Percentiles rank a stretch among this genome's conserved stretches.
Evolutionary conservation across 2,113 vertebrate genomes (phyloP).

Genomic region (Thamnophis sirtalis): DNA sequence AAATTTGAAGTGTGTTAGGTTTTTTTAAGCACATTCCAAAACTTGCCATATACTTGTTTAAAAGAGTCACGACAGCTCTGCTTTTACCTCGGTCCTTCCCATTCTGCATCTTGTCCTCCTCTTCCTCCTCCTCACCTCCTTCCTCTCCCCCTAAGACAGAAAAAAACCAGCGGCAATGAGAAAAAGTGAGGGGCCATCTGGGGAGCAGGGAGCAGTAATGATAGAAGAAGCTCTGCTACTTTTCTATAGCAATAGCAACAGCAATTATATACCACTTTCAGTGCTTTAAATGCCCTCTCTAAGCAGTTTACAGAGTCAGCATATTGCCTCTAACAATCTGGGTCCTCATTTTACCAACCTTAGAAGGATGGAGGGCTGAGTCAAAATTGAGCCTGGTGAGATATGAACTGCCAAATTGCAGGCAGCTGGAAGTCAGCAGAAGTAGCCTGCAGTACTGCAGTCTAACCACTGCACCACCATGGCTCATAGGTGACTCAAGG

Average conservation of each 20-base stretch:
- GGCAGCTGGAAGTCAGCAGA: no score
- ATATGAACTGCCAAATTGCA: no score
- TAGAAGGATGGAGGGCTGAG: no score
- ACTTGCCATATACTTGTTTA: rapidly evolving
- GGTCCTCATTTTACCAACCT: no score
- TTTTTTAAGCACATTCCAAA: not conserved
- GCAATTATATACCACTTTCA: no score
- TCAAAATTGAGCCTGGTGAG: no score
- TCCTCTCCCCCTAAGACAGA: conserved; percentile 84
- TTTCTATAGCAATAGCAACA: not conserved
- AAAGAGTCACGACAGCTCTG: rapidly evolving
- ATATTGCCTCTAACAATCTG: no score
- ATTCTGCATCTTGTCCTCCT: conserved; percentile 83
- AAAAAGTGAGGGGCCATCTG: no score
- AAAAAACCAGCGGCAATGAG: not conserved
- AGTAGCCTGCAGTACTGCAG: no score
- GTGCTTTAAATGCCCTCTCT: no score
- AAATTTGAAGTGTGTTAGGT: not conserved
- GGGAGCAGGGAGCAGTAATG: not conserved
- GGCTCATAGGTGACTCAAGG: not conserved
- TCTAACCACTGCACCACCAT: no score
- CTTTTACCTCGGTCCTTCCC: conserved; percentile 85
- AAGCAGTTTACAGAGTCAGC: no score
- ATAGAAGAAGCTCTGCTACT: not conserved
- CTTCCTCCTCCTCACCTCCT: conserved; percentile 81